Percentiles rank a stretch among this genome's conserved stretches.
Conservation (phyloP, 1,140 invertebrate genomes). For the Trichonephila clavipes region DNA sequence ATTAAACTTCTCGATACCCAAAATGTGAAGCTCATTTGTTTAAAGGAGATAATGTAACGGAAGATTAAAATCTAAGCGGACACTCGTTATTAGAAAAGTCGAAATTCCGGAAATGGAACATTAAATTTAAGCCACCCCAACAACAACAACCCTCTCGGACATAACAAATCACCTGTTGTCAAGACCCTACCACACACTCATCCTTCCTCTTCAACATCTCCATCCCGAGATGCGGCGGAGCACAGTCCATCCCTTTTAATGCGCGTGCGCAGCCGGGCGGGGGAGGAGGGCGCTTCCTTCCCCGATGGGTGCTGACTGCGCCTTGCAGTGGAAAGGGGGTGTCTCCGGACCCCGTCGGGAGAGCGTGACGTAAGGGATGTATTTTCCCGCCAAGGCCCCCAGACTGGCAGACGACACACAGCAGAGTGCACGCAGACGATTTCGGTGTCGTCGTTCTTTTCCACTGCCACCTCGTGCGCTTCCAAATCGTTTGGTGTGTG, state of each 20-base stretch:
- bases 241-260: neutral
- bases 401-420: conserved; percentile 56
- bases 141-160: neutral
- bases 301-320: conserved; percentile 50
- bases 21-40: too few relatives aligned
- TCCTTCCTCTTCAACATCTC: neutral
- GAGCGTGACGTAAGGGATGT: conserved; percentile 49
- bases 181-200: neutral
- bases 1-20: too few relatives aligned
- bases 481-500: neutral
- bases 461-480: neutral
- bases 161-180: conserved; percentile 50
- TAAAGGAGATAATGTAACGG: too few relatives aligned
- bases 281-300: neutral
- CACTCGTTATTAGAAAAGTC: too few relatives aligned
- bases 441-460: neutral
- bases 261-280: neutral
- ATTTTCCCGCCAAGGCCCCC: conserved; percentile 44
- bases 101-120: too few relatives aligned
- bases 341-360: conserved; percentile 10
- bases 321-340: conserved; percentile 36
- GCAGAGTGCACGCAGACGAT: conserved; percentile 49
- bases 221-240: conserved; percentile 55
- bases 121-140: neutral
- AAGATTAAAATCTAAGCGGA: too few relatives aligned